Conservation (phyloP, 2,797 vertebrate species). For the Oophaga sylvatica region DNA sequence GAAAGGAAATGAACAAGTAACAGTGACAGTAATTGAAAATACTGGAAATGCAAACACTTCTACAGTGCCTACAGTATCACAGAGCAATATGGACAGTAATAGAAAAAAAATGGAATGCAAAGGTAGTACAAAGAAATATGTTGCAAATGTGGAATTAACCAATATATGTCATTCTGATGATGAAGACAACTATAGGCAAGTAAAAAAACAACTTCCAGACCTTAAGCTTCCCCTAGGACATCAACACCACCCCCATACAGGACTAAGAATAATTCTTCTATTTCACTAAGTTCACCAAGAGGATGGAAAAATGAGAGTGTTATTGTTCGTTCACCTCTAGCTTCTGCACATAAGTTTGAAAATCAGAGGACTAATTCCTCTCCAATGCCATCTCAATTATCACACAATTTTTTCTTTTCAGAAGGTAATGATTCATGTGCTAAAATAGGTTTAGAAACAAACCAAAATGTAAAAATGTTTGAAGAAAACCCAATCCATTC, state of each 20-base stretch:
- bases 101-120: background rate
- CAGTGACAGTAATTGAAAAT: background rate
- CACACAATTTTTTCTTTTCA: background rate
- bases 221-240: background rate
- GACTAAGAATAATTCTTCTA: slow-evolving; percentile 19
- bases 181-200: background rate
- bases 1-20: slow-evolving; percentile 2
- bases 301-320: slow-evolving; percentile 49
- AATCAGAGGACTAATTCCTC: background rate
- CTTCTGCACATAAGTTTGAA: background rate
- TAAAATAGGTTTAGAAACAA: background rate
- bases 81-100: background rate
- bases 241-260: slow-evolving; percentile 25
- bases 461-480: background rate
- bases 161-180: background rate
- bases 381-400: background rate
- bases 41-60: background rate
- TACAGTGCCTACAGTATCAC: background rate
- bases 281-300: slow-evolving; percentile 45
- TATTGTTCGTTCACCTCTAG: background rate
- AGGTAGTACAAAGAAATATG: background rate
- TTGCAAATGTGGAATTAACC: background rate
- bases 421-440: background rate
- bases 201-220: background rate
- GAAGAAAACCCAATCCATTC: background rate